Base-by-base conservation (phyloP, 2,797 vertebrate genomes). In the Danio tinwini region DNA sequence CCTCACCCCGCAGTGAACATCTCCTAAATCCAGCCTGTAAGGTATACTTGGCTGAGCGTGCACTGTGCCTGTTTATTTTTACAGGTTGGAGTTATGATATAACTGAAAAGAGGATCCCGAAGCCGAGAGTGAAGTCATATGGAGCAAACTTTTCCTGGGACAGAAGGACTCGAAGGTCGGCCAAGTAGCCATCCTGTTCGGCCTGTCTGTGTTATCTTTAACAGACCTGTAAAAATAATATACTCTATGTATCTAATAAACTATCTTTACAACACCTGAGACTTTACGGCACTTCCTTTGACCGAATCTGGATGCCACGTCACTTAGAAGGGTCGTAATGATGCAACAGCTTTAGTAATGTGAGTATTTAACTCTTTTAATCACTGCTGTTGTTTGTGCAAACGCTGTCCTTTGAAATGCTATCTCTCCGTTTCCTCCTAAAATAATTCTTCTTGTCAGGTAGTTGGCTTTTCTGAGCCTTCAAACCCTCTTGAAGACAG, bases 71-170 rank as follows among this genome's bases (percentile, higher is more conserved):
- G 75, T 74, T 90, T 88, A 90, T 90, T 91, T 82, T 79, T 83
- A 42, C 92, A 99, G 98, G 97, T 88, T 99, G 98, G 98, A 97
- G 94, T 93, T 98, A 97, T 65, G 95, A 98, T 0, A 39, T 98
- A 84, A 95, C 96, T 71, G 96, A 99, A 90, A 96, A 91, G 89
- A 96, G 90, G 89, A 92, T 87, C 89, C 92, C 96, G 61, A 97
- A 97, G 92, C 96, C 96, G 76, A 96, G 96, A 90, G 95, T 94
- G 87, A 99, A 99, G 90, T 99, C 97, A 87, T 99, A 99, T 0
- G 97, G 96, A 44, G 95, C 95, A 83, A 99, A 99, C 94, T 99
- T 97, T 94, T 98, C 97, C 89, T 99, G 97, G 97, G 93, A 97
- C 93, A 99, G 96, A 94, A 96, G 98, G 91, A 98, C 95, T 86